Evolutionary conservation across 2,113 vertebrate genomes (phyloP).

Genomic region (Pachycephala philippinensis): DNA sequence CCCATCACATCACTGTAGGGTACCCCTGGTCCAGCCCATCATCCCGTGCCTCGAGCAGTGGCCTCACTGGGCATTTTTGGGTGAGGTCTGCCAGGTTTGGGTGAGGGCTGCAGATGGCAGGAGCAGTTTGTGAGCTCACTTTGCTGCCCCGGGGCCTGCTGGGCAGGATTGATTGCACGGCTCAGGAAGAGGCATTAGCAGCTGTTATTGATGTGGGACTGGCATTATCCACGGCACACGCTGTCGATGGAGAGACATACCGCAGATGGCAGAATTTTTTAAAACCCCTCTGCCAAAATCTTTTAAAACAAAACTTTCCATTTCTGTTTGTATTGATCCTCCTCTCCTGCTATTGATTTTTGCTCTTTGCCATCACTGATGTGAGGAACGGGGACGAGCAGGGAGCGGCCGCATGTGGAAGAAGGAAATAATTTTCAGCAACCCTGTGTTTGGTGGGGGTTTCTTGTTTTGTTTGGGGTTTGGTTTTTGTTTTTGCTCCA

Average conservation of each 20-base stretch:
- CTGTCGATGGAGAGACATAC: not conserved
- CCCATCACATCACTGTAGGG: not conserved
- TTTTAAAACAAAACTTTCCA: constrained; percentile 26
- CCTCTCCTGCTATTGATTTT: not conserved
- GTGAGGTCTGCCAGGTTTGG: not conserved
- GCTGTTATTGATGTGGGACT: constrained; percentile 47
- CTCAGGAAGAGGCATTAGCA: constrained; percentile 20
- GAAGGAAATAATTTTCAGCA: not conserved
- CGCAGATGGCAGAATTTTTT: constrained; percentile 13
- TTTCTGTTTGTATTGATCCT: constrained; percentile 11
- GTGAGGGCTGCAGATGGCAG: constrained; percentile 6
- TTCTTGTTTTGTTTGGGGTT: not conserved
- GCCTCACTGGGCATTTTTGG: fast-evolving
- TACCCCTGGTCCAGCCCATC: fast-evolving
- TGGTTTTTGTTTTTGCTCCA: not conserved
- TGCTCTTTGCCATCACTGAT: not conserved
- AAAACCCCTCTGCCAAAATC: not conserved
- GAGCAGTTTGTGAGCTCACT: not conserved
- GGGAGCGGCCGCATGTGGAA: fast-evolving
- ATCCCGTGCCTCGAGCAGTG: fast-evolving
- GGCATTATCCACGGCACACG: not conserved
- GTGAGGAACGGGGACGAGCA: fast-evolving
- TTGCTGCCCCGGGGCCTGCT: not conserved
- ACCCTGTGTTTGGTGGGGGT: not conserved
- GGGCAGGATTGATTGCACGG: constrained; percentile 40